Evolutionary conservation across 2,113 vertebrate genomes (phyloP).

Genomic region (Amphiprion percula): DNA sequence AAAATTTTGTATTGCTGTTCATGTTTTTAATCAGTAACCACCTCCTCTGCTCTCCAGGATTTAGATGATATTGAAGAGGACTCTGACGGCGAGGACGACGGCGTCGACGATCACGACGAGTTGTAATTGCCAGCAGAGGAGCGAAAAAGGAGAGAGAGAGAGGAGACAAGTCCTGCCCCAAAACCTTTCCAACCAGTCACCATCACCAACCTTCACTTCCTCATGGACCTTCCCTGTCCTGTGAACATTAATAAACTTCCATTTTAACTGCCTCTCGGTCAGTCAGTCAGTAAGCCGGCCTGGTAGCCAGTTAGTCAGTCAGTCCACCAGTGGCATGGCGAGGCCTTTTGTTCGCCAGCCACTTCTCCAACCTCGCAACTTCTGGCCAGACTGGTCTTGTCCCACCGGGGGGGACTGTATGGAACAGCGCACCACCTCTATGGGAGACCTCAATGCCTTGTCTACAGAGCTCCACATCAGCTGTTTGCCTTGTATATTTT

Average conservation of each 20-base stretch:
- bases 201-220: conserved; percentile 76
- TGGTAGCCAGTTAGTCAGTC: conserved; percentile 32
- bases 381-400: conserved; percentile 59
- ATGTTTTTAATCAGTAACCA: not conserved
- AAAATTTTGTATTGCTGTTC: not conserved
- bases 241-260: conserved; percentile 80
- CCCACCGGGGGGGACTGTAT: conserved; percentile 51
- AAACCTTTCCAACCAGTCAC: conserved; percentile 68
- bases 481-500: conserved; percentile 75
- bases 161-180: conserved; percentile 75
- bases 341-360: conserved; percentile 25
- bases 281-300: conserved; percentile 58
- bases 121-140: conserved; percentile 84
- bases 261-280: conserved; percentile 62
- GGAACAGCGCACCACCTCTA: conserved; percentile 60
- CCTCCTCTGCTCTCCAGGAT: conserved; percentile 77
- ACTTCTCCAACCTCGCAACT: conserved; percentile 44
- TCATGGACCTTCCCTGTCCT: conserved; percentile 70
- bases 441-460: conserved; percentile 68
- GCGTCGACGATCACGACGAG: conserved; percentile 90
- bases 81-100: conserved; percentile 87
- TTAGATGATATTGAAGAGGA: conserved; percentile 88
- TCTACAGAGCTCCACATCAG: conserved; percentile 66
- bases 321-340: conserved; percentile 41
- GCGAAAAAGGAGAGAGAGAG: conserved; percentile 50